Base-by-base conservation (phyloP, 2,888 invertebrate species). In the Deilephila elpenor region DNA sequence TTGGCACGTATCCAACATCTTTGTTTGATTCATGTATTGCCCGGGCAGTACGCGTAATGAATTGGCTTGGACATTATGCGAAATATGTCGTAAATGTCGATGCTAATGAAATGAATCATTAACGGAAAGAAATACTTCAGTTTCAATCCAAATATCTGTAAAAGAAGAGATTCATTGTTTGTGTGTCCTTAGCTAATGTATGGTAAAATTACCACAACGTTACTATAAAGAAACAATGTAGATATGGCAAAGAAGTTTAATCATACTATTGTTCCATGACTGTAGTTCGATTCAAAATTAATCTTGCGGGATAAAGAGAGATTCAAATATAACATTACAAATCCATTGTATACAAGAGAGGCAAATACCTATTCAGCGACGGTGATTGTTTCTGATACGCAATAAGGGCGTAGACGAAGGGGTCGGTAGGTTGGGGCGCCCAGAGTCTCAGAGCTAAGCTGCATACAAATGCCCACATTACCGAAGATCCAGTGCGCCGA, bases 381-480 rank as follows among this genome's bases (percentile, higher is more conserved):
- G 74, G 74, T 74, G 75, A 79, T 80, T 81, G 79, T 82, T 82
- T 81, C 78, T 80, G 75, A 78, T 82, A 81, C 78, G 79, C 79
- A 79, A 79, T 80, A 80, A 74, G 77, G 77, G 77, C 61, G 70
- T 29, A 59, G 59, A 37, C 59, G 60, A 56, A 64, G 59, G 71
- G 59, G 14, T 78, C 78, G 76, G 78, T 75, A 59, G 79, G 79
- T 71, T 76, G 78, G 75, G 77, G 78, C 79, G 81, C 84, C 82
- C 81, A 83, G 83, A 80, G 79, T 83, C 83, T 82, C 82, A 82
- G 88, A 88, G 88, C 87, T 88, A 87, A 88, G 85, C 86, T 86
- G 91, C 89, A 91, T 92, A 89, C 86, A 86, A 89, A 91, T 91
- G 78, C 81, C 86, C 87, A 78, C 79, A 89, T 91, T 90, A 88